A percentile compares a stretch with the other conserved stretches of the same genome.
phyloP scores from a whole-genome alignment of 2,888 invertebrate genomes.

The Noctua janthina region DNA sequence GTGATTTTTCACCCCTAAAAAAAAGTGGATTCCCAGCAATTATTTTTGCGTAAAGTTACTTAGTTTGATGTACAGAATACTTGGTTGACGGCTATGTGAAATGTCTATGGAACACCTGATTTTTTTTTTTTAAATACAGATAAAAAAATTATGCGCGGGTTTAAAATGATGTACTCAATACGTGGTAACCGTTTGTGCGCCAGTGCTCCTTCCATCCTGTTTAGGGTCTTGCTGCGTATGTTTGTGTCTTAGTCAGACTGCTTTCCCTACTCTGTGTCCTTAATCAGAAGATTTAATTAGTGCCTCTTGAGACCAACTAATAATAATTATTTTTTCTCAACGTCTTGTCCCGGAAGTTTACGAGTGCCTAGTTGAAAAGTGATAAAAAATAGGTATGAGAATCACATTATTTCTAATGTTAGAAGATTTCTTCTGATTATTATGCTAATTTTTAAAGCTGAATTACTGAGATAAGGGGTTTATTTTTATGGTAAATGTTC shows the following conservation, averaged over 20 bases:
- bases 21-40: no score
- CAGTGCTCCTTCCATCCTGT: no score
- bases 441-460: slow-evolving; percentile 16
- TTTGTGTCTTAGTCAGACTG: background rate
- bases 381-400: slow-evolving; percentile 58
- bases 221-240: background rate
- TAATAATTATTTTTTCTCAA: slow-evolving; percentile 42
- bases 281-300: slow-evolving; percentile 61
- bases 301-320: slow-evolving; percentile 53
- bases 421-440: slow-evolving; percentile 14
- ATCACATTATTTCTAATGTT: slow-evolving; percentile 53
- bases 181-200: no score
- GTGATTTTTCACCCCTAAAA: no score
- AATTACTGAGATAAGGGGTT: background rate
- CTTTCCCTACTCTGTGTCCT: slow-evolving; percentile 13
- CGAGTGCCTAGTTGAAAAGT: slow-evolving; percentile 50
- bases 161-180: no score
- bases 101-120: no score
- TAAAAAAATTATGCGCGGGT: no score
- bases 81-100: no score
- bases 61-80: no score
- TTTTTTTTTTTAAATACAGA: no score
- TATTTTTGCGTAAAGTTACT: no score
- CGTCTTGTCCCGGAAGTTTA: slow-evolving; percentile 46
- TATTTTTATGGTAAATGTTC: background rate